A percentile compares a stretch with the other conserved stretches of the same genome.
phyloP scores from a whole-genome alignment of 2,797 vertebrate genomes.

The Threskiornis aethiopicus region DNA sequence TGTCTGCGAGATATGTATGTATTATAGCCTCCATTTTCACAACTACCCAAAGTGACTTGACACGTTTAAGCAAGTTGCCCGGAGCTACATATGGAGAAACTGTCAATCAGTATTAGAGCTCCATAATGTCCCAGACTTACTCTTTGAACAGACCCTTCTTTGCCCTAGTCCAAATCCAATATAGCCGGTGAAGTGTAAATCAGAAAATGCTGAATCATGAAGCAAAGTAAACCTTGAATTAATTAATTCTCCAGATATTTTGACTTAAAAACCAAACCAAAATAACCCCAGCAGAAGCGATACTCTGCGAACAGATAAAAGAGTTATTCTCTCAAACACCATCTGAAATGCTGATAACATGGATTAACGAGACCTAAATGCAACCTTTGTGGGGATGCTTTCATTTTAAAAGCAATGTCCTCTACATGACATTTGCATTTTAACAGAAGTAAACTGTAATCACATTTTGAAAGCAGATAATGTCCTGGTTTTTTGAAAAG shows the following conservation, averaged over 20 bases:
- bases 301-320: not conserved
- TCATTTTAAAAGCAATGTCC: not conserved
- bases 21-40: not conserved
- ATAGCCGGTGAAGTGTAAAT: not conserved
- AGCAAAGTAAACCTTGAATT: not conserved
- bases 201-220: not conserved
- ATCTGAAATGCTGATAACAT: not conserved
- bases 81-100: constrained; percentile 1
- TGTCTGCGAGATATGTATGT: not conserved
- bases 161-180: not conserved
- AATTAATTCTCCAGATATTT: not conserved
- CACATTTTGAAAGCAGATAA: not conserved
- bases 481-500: not conserved
- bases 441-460: not conserved
- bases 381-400: not conserved
- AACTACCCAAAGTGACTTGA: constrained; percentile 28
- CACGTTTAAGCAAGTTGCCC: constrained; percentile 7
- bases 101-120: constrained; percentile 15
- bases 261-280: not conserved
- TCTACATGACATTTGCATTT: not conserved
- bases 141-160: not conserved
- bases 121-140: not conserved
- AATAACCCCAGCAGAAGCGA: not conserved
- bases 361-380: not conserved
- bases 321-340: not conserved